Percentiles rank a stretch among this genome's conserved stretches.
These are phyloP conservation scores for Ondatra zibethicus DNA, from an alignment of 2,113 vertebrate genomes.

Conservation along the genomic window DNA sequence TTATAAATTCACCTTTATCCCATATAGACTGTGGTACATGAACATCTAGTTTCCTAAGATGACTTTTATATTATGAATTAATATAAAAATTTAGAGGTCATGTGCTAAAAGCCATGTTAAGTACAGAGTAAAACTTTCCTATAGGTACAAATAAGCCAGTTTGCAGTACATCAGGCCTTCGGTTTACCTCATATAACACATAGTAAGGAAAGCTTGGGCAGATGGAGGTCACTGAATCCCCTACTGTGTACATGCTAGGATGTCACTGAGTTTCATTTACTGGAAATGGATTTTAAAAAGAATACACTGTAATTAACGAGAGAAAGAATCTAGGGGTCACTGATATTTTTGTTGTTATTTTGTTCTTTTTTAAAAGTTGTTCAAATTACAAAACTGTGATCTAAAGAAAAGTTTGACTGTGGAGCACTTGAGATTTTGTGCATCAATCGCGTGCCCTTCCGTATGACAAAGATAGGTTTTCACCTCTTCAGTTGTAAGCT, in stretches of 20 bases:
- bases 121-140: not conserved
- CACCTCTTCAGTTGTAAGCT: conserved; percentile 22
- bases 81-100: conserved; percentile 45
- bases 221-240: conserved; percentile 83
- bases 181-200: conserved; percentile 87
- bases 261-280: conserved; percentile 81
- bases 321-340: conserved; percentile 74
- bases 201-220: conserved; percentile 73
- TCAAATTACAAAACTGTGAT: conserved; percentile 89
- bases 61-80: conserved; percentile 57
- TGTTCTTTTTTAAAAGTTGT: conserved; percentile 74
- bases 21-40: not conserved
- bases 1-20: conserved; percentile 79
- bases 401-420: conserved; percentile 75
- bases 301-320: conserved; percentile 84
- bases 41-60: conserved; percentile 64
- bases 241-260: conserved; percentile 86
- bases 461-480: conserved; percentile 73
- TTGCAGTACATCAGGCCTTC: conserved; percentile 72
- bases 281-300: conserved; percentile 80
- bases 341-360: conserved; percentile 49
- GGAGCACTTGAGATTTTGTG: conserved; percentile 84
- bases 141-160: conserved; percentile 67
- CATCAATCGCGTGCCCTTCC: conserved; percentile 64
- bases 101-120: conserved; percentile 9